phyloP scores from a whole-genome alignment of 1,140 invertebrate species.

The Lordiphosa collinella region DNA sequence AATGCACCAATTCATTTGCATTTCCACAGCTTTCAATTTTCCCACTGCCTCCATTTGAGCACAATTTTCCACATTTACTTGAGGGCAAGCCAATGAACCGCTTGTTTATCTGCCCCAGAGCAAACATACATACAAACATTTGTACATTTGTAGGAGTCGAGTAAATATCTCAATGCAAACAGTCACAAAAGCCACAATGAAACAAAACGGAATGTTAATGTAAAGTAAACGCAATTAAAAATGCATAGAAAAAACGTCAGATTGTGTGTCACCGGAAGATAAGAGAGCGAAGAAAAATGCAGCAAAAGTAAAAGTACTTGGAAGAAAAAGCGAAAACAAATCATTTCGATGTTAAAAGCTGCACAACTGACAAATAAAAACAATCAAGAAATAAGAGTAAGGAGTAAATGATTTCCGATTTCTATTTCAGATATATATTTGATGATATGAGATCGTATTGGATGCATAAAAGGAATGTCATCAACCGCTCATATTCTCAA shows the following conservation, averaged over 20 bases:
- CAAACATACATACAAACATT: constrained; percentile 18
- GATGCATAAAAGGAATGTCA: too few species aligned
- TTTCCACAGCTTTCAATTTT: background rate
- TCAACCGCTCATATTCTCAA: too few species aligned
- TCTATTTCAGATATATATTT: too few species aligned
- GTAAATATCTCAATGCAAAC: constrained; percentile 48
- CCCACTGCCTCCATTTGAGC: background rate
- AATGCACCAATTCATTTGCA: too few species aligned
- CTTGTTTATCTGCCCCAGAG: constrained; percentile 40
- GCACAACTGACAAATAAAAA: too few species aligned
- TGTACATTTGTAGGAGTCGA: constrained; percentile 15
- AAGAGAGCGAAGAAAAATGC: constrained; percentile 19
- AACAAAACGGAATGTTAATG: constrained; percentile 39
- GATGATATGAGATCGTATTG: too few species aligned
- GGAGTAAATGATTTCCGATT: too few species aligned
- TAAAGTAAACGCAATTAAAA: constrained; percentile 52
- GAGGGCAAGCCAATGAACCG: constrained; percentile 54
- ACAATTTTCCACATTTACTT: constrained; percentile 17
- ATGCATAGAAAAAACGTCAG: constrained; percentile 28
- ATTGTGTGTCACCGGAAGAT: constrained; percentile 12
- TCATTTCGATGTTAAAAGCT: too few species aligned
- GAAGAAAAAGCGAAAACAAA: constrained; percentile 1
- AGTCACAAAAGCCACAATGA: constrained; percentile 24
- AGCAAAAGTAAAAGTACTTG: constrained; percentile 12
- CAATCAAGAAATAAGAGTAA: too few species aligned